These are phyloP conservation scores for Phodopus roborovskii DNA, from an alignment of 2,113 vertebrate species.

Conservation along the genomic window DNA sequence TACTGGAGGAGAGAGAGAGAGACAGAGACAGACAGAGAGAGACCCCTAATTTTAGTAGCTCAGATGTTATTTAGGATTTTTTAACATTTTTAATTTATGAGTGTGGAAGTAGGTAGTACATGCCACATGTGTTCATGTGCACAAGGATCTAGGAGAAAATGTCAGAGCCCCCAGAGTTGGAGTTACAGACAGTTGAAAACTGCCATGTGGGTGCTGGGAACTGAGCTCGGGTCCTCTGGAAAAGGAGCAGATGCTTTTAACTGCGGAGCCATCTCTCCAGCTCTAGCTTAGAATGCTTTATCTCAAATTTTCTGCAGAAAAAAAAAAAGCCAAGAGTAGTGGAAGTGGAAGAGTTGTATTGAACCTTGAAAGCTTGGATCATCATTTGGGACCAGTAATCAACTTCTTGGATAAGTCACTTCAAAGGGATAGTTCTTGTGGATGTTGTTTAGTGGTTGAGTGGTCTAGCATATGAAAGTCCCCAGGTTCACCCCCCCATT, in stretches of 20 bases:
- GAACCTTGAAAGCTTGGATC: neutral
- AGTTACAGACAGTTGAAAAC: neutral
- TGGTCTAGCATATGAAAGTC: neutral
- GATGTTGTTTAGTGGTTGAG: neutral
- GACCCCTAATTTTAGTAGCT: neutral
- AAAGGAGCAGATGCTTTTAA: neutral
- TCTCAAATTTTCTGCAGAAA: neutral
- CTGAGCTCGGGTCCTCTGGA: neutral
- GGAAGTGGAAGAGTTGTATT: neutral
- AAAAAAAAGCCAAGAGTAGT: neutral
- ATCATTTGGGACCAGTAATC: neutral
- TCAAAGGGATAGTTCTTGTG: neutral
- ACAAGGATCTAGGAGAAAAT: neutral
- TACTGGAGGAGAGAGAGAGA: neutral
- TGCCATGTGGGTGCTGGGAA: neutral
- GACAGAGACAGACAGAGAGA: neutral
- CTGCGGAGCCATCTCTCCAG: neutral
- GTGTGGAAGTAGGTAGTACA: neutral
- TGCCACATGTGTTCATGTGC: neutral
- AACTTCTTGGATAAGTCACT: constrained; percentile 20
- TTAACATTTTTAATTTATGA: neutral
- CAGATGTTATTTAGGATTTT: neutral
- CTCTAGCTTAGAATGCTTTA: neutral
- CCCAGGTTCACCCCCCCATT: neutral
- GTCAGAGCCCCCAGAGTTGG: neutral